Base-by-base conservation (phyloP, 2,797 vertebrate species). In the Bufotes viridis region DNA sequence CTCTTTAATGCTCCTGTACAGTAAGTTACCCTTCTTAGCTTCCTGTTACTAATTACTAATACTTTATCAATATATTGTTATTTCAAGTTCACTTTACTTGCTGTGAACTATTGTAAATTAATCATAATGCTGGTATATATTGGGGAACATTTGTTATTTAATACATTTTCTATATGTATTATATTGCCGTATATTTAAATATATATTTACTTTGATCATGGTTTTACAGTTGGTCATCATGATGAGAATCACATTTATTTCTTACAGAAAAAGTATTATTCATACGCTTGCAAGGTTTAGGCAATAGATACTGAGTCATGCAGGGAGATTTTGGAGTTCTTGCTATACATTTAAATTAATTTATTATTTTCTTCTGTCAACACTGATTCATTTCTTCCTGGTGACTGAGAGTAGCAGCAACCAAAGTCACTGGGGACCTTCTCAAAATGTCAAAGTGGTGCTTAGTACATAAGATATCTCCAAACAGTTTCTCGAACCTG, bases 301-400 rank as follows among this genome's bases (percentile, higher is more conserved):
- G 34, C 57, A 87, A 82, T 51, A 18, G 14, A 63, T 61, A 87
- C 67, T 87, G 72, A 83, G 87, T 87, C 87, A 87, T 69, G n/a
- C 24, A 49, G 72, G 72, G 60, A 57, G 80, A 87, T 76, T 72
- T 81, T 82, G 7, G 42, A 57, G 29, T 34, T 34, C 29, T 34
- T 34, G 57, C 42, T 80, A 65, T 76, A 82, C 24, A 75, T 55
- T 69, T 83, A 69, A 34, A n/a, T 34, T 34, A 2, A 34, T 34
- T 58, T 86, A 29, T 86, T 58, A 24, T 69, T 49, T 80, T n/a
- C 24, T 79, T 78, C 26, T 67, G 81, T 76, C 74, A 75, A 83
- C 72, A 67, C 60, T 82, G 87, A 87, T 83, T 87, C 81, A 87
- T 87, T 76, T 76, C 22, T 69, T 87, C 81, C 61, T 49, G 10